phyloP scores from a whole-genome alignment of 2,888 invertebrate genomes.

The Venusia cambrica region DNA sequence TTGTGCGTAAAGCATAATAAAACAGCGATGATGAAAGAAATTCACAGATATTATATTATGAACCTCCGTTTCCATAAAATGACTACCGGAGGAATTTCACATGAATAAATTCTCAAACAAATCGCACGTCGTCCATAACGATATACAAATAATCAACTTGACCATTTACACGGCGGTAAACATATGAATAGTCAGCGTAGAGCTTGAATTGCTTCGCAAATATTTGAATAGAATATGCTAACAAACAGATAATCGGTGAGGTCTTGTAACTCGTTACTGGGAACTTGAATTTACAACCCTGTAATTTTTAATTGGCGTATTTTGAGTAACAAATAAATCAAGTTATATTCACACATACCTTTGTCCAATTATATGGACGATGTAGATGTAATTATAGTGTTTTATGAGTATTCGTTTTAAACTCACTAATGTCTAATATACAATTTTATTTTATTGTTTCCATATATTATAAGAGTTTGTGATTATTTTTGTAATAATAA shows the following conservation, averaged over 20 bases:
- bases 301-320: slow-evolving; percentile 21
- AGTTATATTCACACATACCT: slow-evolving; percentile 16
- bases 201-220: neutral
- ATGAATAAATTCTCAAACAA: too few relatives aligned
- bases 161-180: neutral
- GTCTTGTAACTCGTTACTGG: slow-evolving; percentile 6
- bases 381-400: slow-evolving; percentile 12
- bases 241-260: slow-evolving; percentile 5
- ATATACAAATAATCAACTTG: neutral
- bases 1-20: too few relatives aligned
- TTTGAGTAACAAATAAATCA: slow-evolving; percentile 25
- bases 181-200: neutral
- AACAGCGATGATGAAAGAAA: too few relatives aligned
- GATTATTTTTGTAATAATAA: too few relatives aligned
- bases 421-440: too few relatives aligned
- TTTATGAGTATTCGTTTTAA: slow-evolving; percentile 13
- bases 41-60: too few relatives aligned
- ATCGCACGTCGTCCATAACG: too few relatives aligned
- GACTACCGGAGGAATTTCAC: too few relatives aligned
- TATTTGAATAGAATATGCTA: slow-evolving; percentile 3
- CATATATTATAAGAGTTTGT: too few relatives aligned
- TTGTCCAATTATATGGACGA: slow-evolving; percentile 11
- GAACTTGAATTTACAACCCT: slow-evolving; percentile 15
- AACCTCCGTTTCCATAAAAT: too few relatives aligned
- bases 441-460: too few relatives aligned